Base-by-base conservation (phyloP, 2,888 invertebrate genomes). In the Sycophila texana region DNA sequence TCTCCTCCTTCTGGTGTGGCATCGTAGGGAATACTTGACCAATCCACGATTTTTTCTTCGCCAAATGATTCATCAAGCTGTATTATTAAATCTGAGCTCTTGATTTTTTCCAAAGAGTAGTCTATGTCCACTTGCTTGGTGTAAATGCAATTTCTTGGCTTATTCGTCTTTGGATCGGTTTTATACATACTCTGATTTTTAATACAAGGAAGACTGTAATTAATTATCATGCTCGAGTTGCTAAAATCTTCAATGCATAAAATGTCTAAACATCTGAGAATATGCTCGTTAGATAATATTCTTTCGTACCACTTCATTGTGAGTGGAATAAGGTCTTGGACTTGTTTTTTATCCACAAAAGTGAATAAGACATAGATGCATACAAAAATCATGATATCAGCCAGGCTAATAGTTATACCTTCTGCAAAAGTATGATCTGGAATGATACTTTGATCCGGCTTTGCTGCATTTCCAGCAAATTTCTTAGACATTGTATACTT, bases 321-420 rank as follows among this genome's bases (percentile, higher is more conserved):
- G 13, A 94, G 88, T 4, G 96, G 95, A 81, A 96, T 89, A 63
- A 92, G 83, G 49, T 90, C 84, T 0, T 82, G 51, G 22, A 88
- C 77, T 16, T 81, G 81, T 1, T 84, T 82, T n/a, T 83, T 83
- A 2, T 85, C 77, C 72, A 93, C 91, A 53, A 91, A 89, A 82
- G 92, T 89, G 49, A 94, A 91, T 68, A 95, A 89, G 47, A 95
- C 91, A 82, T 93, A 91, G 85, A 95, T 92, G 85, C 94, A 94
- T 1, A 96, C 94, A 84, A 95, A 94, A 77, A 98, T 91, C 79
- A 98, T 93, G 58, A 97, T 88, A 90, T 98, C 98, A 4, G 97
- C 95, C 83, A 98, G 91, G 0, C 97, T 96, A 86, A 97, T 92
- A 82, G 92, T 93, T 1, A 95, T 94, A 0, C 97, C 97, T 91